Base-by-base conservation (phyloP, 2,888 invertebrate genomes). In the Mesodorylaimus sp. region DNA sequence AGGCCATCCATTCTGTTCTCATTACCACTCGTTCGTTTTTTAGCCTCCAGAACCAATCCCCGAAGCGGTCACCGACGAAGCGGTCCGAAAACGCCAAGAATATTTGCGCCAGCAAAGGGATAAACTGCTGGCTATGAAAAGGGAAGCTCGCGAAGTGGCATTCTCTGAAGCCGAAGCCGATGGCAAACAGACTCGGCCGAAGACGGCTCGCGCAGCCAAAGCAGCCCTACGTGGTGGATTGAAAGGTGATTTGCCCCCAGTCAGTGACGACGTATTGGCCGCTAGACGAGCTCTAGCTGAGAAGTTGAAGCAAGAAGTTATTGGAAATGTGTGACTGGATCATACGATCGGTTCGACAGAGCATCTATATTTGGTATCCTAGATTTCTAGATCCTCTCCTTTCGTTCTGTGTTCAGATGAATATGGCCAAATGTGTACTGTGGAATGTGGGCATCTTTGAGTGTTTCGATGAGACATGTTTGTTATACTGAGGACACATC, bases 91-190 rank as follows among this genome's bases (percentile, higher is more conserved):
- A 50, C 76, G 91, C 0, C 83, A 86, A 61, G 79, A 81, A 56
- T 91, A 89, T 67, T 71, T 93, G 50, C 78, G 81, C 48, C 78
- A 81, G 53, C 89, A 91, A 65, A 75, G 91, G 25, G 91, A 91
- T 68, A 86, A 88, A 65, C 74, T 93, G 48, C 74, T 91, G 41
- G 82, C 82, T 23, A 71, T 89, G 63, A 93, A 91, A 69, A 83
- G 82, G 63, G 80, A 82, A 64, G 86, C 82, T 24, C 75, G 91
- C 23, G 81, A 83, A 62, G 80, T 81, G 58, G 73, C 73, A 43
- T 21, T 49, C 45, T 2, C 52, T 42, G 27, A 43, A 48, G 37
- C 50, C 50, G 39, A 52, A 69, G 68, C 58, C 66, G 68, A 7
- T 67, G 69, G 2, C 13, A 57, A 60, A 37, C 62, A 61, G 7